Evolutionary conservation across 2,797 vertebrate genomes (phyloP), one percentile per base, ranked within the genome.

Genomic region (Borostomias antarcticus): DNA sequence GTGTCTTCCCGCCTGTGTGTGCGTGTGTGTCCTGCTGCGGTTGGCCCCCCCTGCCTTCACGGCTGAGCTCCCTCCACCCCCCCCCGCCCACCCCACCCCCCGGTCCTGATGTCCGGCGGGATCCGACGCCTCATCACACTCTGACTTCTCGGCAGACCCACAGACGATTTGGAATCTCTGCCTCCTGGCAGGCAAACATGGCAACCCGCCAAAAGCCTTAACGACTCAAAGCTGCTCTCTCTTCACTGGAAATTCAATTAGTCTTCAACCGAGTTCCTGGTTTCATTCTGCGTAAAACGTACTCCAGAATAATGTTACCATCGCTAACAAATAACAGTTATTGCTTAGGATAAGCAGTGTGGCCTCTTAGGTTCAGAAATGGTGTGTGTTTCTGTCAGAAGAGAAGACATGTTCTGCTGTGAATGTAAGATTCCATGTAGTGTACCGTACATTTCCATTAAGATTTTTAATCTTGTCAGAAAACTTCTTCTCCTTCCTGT

Each of bases 41-140:
- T 59, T 71, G 73, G 65, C 65, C 26, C 19, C 35, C 53, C n/a
- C n/a, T 70, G 70, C 70, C 68, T 51, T 60, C 76, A 58, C 69
- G 73, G 73, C 70, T 61, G 66, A 73, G 59, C 28, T n/a, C 6
- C 50, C 25, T 59, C 30, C 21, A 51, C 30, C 9, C 21, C 19
- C 28, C 43, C 4, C 43, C 45, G 57, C 29, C 37, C 33, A 29
- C 52, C 35, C 59, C 25, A 45, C 28, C 23, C 59, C 58, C 25
- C 17, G 40, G 6, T 33, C n/a, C 67, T 56, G 40, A 29, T 57
- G 43, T 66, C 54, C 53, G 4, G 5, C 60, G 23, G 68, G 2
- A 2, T 33, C 47, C 47, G 32, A 69, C 25, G 29, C 48, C 29
- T n/a, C 47, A 19, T 6, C 47, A 17, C 56, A 33, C 11, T 30